These are phyloP conservation scores for Aporophyla lueneburgensis DNA, from an alignment of 2,888 invertebrate genomes.

Conservation along the genomic window DNA sequence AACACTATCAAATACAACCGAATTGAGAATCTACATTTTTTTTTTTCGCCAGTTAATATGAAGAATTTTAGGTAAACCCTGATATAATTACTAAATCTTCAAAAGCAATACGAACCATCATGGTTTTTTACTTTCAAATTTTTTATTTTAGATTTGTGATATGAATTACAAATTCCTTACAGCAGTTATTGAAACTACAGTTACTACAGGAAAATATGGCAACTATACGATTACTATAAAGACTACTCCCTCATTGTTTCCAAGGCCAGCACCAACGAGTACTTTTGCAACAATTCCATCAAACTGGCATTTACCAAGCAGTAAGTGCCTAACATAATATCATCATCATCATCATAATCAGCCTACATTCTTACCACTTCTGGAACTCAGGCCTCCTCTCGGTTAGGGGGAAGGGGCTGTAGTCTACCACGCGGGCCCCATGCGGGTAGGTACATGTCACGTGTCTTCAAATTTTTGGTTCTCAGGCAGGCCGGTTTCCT, in stretches of 20 bases:
- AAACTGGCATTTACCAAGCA: neutral
- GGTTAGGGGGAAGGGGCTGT: no score
- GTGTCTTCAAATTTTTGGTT: no score
- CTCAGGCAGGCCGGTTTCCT: no score
- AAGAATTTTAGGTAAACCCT: neutral
- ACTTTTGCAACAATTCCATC: neutral
- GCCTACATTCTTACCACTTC: neutral
- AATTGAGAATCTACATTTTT: no score
- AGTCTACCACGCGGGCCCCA: no score
- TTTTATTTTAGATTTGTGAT: neutral
- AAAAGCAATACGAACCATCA: neutral
- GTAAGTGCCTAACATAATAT: neutral
- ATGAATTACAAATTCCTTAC: neutral
- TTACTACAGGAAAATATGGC: neutral
- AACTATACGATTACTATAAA: neutral
- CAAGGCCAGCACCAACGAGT: neutral
- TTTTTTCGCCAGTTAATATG: neutral
- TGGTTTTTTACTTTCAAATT: neutral
- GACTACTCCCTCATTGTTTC: constrained; percentile 5
- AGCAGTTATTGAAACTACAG: neutral
- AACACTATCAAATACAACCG: no score
- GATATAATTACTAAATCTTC: neutral
- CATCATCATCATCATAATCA: no score
- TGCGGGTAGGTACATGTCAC: no score
- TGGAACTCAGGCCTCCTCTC: no score